These are phyloP conservation scores for Engystomops pustulosus DNA, from an alignment of 2,113 vertebrate genomes.

Conservation along the genomic window DNA sequence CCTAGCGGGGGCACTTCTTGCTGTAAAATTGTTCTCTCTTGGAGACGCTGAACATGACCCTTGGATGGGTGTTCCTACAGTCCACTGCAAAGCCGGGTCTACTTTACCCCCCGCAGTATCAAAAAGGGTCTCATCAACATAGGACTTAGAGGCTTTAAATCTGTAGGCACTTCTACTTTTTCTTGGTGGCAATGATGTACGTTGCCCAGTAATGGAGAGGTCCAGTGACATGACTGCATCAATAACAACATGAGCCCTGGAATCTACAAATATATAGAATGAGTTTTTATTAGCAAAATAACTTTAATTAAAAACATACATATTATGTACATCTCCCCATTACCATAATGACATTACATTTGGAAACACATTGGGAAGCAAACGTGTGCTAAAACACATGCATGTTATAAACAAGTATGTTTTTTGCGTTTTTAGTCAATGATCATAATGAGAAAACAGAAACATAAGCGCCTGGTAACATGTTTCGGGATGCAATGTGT, in stretches of 20 bases:
- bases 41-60: conserved; percentile 20
- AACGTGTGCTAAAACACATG: too few relatives aligned
- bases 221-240: not conserved
- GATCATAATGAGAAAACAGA: too few relatives aligned
- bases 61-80: conserved; percentile 33
- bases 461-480: too few relatives aligned
- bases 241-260: not conserved
- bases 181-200: conserved; percentile 46
- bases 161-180: conserved; percentile 20
- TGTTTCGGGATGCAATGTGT: too few relatives aligned
- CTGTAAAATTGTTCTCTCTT: not conserved
- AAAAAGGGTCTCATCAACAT: conserved; percentile 76
- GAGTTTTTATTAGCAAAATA: not conserved
- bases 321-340: too few relatives aligned
- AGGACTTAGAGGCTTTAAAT: conserved; percentile 66
- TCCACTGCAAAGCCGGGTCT: conserved; percentile 72
- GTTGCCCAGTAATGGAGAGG: conserved; percentile 53
- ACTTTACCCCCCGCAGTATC: conserved; percentile 61
- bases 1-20: not conserved
- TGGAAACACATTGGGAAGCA: too few relatives aligned
- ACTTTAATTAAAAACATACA: not conserved
- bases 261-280: not conserved
- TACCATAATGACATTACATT: too few relatives aligned
- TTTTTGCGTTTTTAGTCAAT: too few relatives aligned
- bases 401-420: too few relatives aligned